Percentiles rank a stretch among this genome's conserved stretches.
These are phyloP conservation scores for Sitta europaea DNA, from an alignment of 2,113 vertebrate genomes.

Conservation along the genomic window DNA sequence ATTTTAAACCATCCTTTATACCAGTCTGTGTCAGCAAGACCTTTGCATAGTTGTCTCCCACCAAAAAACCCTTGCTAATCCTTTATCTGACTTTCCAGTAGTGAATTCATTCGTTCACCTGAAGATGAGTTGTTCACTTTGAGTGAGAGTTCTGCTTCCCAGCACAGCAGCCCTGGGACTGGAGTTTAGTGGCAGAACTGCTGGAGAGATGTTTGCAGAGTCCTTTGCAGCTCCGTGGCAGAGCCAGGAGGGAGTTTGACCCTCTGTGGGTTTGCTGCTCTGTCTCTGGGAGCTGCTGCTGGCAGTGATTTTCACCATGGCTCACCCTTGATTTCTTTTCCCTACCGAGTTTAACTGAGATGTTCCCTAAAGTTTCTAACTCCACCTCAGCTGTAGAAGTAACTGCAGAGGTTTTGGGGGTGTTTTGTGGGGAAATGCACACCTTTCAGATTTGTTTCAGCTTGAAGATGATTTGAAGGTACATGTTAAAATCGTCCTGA, in stretches of 20 bases:
- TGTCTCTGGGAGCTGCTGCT: background rate
- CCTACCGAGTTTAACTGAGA: background rate
- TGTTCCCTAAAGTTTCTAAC: background rate
- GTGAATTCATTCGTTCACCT: background rate
- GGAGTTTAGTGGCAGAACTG: background rate
- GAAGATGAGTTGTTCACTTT: background rate
- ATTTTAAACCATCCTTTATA: background rate
- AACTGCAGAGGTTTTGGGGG: background rate
- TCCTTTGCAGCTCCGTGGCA: background rate
- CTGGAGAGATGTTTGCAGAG: background rate
- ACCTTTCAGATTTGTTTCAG: background rate
- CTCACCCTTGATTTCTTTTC: background rate
- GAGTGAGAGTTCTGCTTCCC: background rate
- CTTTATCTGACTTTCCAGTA: background rate
- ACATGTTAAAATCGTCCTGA: background rate
- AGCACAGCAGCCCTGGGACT: fast-evolving
- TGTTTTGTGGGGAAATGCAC: background rate
- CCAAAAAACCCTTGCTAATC: background rate
- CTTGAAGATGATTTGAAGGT: background rate
- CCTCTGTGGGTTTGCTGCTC: background rate
- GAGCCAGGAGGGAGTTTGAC: background rate
- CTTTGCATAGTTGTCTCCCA: background rate
- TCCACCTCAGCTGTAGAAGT: background rate
- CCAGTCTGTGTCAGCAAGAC: background rate
- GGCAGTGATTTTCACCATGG: background rate